Conservation (phyloP, 2,113 vertebrate genomes). For the Vidua macroura region DNA sequence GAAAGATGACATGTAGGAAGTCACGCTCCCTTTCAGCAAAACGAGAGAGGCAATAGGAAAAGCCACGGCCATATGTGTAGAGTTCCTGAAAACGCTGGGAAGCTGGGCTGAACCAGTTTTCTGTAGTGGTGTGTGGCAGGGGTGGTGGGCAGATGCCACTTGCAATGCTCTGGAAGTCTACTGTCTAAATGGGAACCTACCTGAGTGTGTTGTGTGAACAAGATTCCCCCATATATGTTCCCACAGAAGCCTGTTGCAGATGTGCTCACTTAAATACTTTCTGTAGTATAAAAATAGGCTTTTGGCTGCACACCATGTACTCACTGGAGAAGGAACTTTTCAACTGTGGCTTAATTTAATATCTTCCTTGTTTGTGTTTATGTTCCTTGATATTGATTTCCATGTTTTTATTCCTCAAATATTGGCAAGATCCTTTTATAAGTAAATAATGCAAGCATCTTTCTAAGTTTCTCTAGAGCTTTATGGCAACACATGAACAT, state of each 20-base stretch:
- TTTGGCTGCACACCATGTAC: constrained; percentile 57
- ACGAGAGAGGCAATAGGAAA: background rate
- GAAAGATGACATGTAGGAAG: background rate
- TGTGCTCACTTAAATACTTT: constrained; percentile 44
- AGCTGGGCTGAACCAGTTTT: background rate
- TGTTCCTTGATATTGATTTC: constrained; percentile 55
- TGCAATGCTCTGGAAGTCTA: rapidly evolving
- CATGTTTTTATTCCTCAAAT: constrained; percentile 14
- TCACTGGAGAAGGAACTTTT: constrained; percentile 28
- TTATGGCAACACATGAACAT: background rate
- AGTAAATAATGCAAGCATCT: background rate
- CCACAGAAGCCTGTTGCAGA: constrained; percentile 29
- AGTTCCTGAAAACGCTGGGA: background rate
- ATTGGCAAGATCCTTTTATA: background rate
- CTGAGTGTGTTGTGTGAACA: background rate
- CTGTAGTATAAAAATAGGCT: constrained; percentile 56
- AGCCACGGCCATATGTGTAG: background rate
- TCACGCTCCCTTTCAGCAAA: background rate
- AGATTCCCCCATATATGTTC: background rate
- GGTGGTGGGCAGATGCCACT: background rate
- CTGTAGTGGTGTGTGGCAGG: background rate
- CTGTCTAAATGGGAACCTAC: background rate
- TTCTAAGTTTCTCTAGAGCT: background rate
- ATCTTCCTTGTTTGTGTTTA: constrained; percentile 52
- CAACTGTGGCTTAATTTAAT: constrained; percentile 45